A percentile compares a stretch with the other conserved stretches of the same genome.
These are phyloP conservation scores for Mercenaria mercenaria DNA, from an alignment of 1,140 invertebrate species.

Conservation along the genomic window DNA sequence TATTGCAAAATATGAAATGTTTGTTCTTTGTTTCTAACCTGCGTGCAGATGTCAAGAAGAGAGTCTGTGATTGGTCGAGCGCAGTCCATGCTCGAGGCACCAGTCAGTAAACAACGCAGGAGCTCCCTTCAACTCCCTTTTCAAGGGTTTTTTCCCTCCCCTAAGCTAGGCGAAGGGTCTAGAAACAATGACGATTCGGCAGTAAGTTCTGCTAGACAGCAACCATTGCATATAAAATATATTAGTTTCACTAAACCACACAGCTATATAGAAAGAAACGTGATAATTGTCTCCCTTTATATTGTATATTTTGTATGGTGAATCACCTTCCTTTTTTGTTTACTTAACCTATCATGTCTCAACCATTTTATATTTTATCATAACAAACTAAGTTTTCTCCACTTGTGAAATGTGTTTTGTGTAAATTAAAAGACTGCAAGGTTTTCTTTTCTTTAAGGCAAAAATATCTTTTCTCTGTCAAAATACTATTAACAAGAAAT, in stretches of 20 bases:
- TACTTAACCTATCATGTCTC: too few species aligned
- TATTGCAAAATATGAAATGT: neutral
- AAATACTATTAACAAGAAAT: too few species aligned
- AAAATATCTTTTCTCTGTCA: too few species aligned
- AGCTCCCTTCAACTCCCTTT: slow-evolving; percentile 66
- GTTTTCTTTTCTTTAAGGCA: too few species aligned
- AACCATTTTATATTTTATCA: too few species aligned
- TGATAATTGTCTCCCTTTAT: slow-evolving; percentile 19
- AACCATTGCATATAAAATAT: slow-evolving; percentile 46
- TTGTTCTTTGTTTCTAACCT: slow-evolving; percentile 35
- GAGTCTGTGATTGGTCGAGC: slow-evolving; percentile 64
- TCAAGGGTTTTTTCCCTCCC: slow-evolving; percentile 62
- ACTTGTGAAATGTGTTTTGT: too few species aligned
- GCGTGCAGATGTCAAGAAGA: slow-evolving; percentile 52
- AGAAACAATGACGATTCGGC: slow-evolving; percentile 28
- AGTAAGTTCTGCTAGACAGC: slow-evolving; percentile 52
- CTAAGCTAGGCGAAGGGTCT: slow-evolving; percentile 39
- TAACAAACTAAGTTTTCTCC: too few species aligned
- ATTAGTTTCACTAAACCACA: neutral
- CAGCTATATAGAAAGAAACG: neutral
- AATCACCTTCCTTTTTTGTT: neutral
- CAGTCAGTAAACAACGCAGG: slow-evolving; percentile 53
- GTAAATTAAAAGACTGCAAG: too few species aligned
- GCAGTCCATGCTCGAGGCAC: slow-evolving; percentile 61
- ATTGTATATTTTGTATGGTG: neutral